phyloP scores from a whole-genome alignment of 1,140 invertebrate genomes.

The Calliphora vicina region DNA sequence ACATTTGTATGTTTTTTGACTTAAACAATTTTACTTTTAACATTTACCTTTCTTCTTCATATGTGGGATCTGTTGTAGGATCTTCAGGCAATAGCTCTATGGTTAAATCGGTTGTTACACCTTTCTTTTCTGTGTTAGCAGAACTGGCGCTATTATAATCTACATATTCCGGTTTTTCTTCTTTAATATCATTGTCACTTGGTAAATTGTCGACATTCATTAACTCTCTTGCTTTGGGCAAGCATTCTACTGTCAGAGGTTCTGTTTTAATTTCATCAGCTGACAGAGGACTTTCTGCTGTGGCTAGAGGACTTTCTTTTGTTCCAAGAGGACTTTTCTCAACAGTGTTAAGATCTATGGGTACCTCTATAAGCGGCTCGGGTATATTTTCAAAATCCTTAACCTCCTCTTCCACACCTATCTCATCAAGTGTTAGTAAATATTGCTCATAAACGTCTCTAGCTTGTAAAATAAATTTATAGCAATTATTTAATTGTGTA shows the following conservation, averaged over 20 bases:
- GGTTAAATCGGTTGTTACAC: neutral
- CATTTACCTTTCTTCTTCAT: neutral
- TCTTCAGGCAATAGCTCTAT: neutral
- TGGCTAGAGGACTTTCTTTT: neutral
- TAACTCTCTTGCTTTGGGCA: neutral
- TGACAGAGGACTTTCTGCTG: neutral
- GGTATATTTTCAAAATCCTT: neutral
- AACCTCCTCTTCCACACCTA: neutral
- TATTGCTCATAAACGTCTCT: neutral
- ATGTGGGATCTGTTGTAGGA: neutral
- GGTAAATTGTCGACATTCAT: neutral
- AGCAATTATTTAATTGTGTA: neutral
- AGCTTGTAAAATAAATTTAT: neutral
- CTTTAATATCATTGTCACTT: neutral
- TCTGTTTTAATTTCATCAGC: neutral
- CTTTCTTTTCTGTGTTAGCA: neutral
- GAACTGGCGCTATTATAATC: neutral
- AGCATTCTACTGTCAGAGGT: neutral
- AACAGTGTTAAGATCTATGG: neutral
- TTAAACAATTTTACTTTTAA: too few species aligned
- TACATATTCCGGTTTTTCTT: neutral
- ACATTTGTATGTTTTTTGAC: too few species aligned
- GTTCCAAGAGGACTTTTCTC: neutral
- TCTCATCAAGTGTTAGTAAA: neutral
- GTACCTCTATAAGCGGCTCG: neutral